A percentile compares a stretch with the other conserved stretches of the same genome.
phyloP scores from a whole-genome alignment of 2,888 invertebrate genomes.

The Nipponacmea schrenckii region DNA sequence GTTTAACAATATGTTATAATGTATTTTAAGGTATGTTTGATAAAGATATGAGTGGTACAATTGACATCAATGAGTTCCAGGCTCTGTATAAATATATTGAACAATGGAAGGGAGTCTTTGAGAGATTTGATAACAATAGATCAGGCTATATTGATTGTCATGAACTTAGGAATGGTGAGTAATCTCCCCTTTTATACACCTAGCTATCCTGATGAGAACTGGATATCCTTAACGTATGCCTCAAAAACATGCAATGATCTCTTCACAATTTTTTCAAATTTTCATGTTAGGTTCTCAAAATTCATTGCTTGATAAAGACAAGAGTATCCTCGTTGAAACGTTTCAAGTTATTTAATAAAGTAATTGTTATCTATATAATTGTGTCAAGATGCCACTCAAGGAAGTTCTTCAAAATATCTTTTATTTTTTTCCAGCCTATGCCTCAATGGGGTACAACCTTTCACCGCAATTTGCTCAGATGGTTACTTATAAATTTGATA shows the following conservation, averaged over 20 bases:
- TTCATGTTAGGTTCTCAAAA: too few relatives aligned
- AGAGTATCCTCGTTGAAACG: too few relatives aligned
- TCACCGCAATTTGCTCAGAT: constrained; percentile 81
- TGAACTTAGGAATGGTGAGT: constrained; percentile 79
- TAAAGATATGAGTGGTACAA: constrained; percentile 83
- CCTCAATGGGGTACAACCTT: constrained; percentile 89
- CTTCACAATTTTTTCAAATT: too few relatives aligned
- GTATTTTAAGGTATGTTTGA: constrained; percentile 91
- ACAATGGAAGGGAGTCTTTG: constrained; percentile 85
- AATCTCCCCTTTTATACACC: neutral
- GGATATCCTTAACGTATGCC: too few relatives aligned
- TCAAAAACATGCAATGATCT: too few relatives aligned
- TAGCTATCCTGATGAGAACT: too few relatives aligned
- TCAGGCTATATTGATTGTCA: constrained; percentile 85
- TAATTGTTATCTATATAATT: too few relatives aligned
- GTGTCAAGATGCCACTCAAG: too few relatives aligned
- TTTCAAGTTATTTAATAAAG: too few relatives aligned
- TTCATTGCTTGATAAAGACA: too few relatives aligned
- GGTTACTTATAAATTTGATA: constrained; percentile 78
- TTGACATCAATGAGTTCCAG: constrained; percentile 85
- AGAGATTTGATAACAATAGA: constrained; percentile 85
- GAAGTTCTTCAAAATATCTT: too few relatives aligned
- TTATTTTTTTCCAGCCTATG: constrained; percentile 74
- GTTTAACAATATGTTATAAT: constrained; percentile 26
- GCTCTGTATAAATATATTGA: constrained; percentile 88